Base-by-base conservation (phyloP, 2,797 vertebrate genomes). In the Phrynocephalus forsythii region DNA sequence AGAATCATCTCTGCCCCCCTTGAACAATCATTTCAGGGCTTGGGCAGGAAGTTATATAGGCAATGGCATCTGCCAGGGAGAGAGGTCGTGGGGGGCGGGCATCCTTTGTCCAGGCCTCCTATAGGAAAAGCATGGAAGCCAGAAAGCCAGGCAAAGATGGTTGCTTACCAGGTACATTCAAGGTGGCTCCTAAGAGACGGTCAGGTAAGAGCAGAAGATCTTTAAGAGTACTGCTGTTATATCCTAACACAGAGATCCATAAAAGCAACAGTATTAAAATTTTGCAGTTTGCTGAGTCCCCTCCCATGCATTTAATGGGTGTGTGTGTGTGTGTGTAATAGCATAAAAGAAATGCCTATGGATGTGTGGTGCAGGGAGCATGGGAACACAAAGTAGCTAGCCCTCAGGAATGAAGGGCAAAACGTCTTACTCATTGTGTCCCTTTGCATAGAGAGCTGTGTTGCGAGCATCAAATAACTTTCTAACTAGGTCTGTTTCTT, bases 401-500 rank as follows among this genome's bases (percentile, higher is more conserved):
- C 30, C n/a, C 44, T 52, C 26, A 48, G 63, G 75, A 85, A 77
- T 30, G 20, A 5, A 77, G 18, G 8, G 71, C 18, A 48, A 68
- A 85, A 26, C 26, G 5, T 4, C 9, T 20, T 28, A 15, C 50
- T 16, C 28, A 26, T 50, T 33, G n/a, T 28, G 84, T 50, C 16
- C 63, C 84, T 30, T 3, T 73, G 68, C 10, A 30, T n/a, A 73
- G 26, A 4, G 48, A 72, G 63, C 2, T 16, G 33, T 6, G 33
- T 63, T 63, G 52, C 4, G 56, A 72, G 79, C 18, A 44, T 81
- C 85, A 80, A 73, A 81, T 81, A 73, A 81, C 85, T 56, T 80
- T 63, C 48, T 73, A 63, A 75, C 44, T 81, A 78, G 56, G 28
- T 22, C 56, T 50, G 69, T 63, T 44, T 80, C 85, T 82, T 63